Base-by-base conservation (phyloP, 2,888 invertebrate species). In the Melieria picta region DNA sequence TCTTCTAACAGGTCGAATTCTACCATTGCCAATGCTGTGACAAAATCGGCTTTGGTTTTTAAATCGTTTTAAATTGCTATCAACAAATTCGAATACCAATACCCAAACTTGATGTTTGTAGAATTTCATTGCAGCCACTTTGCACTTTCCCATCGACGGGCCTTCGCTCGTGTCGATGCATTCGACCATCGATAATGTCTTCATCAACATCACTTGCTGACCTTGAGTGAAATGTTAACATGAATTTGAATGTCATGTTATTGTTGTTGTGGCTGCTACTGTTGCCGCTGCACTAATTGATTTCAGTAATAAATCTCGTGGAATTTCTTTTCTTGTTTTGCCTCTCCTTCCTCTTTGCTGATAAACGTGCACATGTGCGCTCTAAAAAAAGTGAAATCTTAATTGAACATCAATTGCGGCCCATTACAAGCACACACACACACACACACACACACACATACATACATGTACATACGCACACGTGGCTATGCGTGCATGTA, bases 211-310 rank as follows among this genome's bases (percentile, higher is more conserved):
- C 30, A 55, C 7, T 52, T 45, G 3, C 50, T 58, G 69, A 64
- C 69, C 69, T 69, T 69, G 69, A 64, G 64, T 13, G 63, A 56
- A 64, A 65, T 71, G 16, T 65, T 71, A 60, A 65, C 61, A 60
- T 56, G 50, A 50, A 60, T 64, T 43, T 43, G 70, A 71, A 55
- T 65, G 65, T 55, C 30, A 60, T 60, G 43, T 43, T 43, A 16
- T 46, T 60, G n/a, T 55, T 42, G 56, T 55, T 7, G 30, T 7
- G 46, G 7, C n/a, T 42, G 42, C 30, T 42, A 60, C 46, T n/a
- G 13, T 43, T 13, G n/a, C n/a, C 30, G 16, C 2, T 52, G 50
- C 6, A 47, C 60, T 71, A 71, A 71, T 71, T 71, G 71, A 65
- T 65, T 71, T 65, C 55, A 30, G 61, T 71, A 60, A 71, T 71